phyloP scores from a whole-genome alignment of 2,888 invertebrate species.

The Drosophila longiperda region DNA sequence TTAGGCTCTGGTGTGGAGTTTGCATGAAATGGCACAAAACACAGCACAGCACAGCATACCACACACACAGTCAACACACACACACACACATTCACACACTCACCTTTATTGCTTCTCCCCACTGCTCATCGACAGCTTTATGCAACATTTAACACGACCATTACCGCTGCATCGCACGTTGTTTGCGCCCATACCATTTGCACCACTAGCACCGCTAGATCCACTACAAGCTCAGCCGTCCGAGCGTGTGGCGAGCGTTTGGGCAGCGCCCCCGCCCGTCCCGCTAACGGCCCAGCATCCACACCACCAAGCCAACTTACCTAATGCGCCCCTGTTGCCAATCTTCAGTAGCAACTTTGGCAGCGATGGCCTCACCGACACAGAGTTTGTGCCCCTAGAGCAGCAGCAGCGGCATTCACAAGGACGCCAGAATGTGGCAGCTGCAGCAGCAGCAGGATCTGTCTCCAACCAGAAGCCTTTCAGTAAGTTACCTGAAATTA shows the following conservation, averaged over 20 bases:
- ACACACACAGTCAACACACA: constrained; percentile 9
- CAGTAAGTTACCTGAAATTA: constrained; percentile 60
- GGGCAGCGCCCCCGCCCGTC: constrained; percentile 65
- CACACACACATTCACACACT: constrained; percentile 28
- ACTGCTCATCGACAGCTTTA: constrained; percentile 68
- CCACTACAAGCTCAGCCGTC: constrained; percentile 69
- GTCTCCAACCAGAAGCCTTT: constrained; percentile 73
- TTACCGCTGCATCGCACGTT: constrained; percentile 77
- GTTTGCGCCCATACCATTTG: constrained; percentile 74
- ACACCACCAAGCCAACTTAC: constrained; percentile 23
- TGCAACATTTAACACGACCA: constrained; percentile 80
- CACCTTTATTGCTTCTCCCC: constrained; percentile 25
- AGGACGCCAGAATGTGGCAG: constrained; percentile 57
- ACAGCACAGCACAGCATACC: constrained; percentile 17
- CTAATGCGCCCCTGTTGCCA: constrained; percentile 75
- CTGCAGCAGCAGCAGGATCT: constrained; percentile 23
- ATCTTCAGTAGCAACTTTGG: constrained; percentile 71
- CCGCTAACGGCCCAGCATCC: constrained; percentile 58
- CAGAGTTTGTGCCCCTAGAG: constrained; percentile 81
- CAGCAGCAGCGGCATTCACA: constrained; percentile 43
- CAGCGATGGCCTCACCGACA: constrained; percentile 64
- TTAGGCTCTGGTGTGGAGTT: constrained; percentile 49
- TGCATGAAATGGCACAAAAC: constrained; percentile 56
- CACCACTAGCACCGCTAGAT: constrained; percentile 75
- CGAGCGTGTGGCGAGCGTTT: constrained; percentile 68